Evolutionary conservation across 2,113 vertebrate genomes (phyloP).

Genomic region (Psammodynastes pulverulentus): DNA sequence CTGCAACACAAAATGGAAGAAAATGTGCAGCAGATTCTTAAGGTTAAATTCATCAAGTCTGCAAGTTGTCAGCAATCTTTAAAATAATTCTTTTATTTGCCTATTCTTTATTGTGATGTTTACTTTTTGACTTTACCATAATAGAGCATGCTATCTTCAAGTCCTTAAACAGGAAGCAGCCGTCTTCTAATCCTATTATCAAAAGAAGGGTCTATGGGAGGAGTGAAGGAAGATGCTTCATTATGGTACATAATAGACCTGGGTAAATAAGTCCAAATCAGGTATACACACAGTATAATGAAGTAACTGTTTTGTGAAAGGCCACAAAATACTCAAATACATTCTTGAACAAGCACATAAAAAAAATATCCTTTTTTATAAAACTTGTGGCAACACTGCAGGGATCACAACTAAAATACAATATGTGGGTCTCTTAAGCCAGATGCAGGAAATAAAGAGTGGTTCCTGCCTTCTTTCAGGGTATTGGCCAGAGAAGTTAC

Average conservation of each 20-base stretch:
- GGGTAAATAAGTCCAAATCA: slow-evolving; percentile 35
- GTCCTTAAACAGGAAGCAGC: neutral
- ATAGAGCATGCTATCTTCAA: neutral
- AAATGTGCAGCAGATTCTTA: neutral
- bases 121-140: neutral
- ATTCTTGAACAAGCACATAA: neutral
- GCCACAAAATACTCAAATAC: neutral
- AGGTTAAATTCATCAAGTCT: neutral
- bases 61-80: slow-evolving; percentile 6
- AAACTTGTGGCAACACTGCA: slow-evolving; percentile 5
- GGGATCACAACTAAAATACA: neutral
- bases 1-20: neutral
- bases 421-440: neutral
- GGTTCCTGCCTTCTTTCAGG: neutral
- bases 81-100: neutral
- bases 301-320: neutral
- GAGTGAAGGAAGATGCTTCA: slow-evolving; percentile 22
- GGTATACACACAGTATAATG: slow-evolving; percentile 8
- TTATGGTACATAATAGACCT: neutral
- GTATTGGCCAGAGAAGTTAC: neutral
- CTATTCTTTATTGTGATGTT: neutral
- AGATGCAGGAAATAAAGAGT: neutral
- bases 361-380: slow-evolving; percentile 18
- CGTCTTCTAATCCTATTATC: slow-evolving; percentile 3
- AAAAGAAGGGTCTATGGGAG: neutral